These are phyloP conservation scores for Marmota monax DNA, from an alignment of 2,113 vertebrate genomes.

Conservation along the genomic window DNA sequence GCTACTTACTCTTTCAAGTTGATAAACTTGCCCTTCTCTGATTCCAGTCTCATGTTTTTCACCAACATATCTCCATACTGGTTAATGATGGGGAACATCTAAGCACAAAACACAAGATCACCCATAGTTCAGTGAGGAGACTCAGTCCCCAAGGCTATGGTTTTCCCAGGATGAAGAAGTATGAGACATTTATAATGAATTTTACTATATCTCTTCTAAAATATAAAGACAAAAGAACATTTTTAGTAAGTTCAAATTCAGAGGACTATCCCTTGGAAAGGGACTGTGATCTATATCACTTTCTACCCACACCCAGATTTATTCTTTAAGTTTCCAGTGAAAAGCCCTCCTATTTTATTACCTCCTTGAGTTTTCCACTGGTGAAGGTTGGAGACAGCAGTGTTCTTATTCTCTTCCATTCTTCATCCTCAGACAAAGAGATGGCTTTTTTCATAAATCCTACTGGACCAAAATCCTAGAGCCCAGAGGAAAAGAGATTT, in stretches of 20 bases:
- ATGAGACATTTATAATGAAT: no score
- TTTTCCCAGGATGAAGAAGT: not conserved
- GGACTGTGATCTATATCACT: not conserved
- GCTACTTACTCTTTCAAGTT: constrained; percentile 88
- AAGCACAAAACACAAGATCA: constrained; percentile 66
- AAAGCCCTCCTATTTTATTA: constrained; percentile 62
- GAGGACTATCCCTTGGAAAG: not conserved
- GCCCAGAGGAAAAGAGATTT: not conserved
- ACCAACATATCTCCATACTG: constrained; percentile 87
- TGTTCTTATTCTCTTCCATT: constrained; percentile 90
- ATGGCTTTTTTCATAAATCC: constrained; percentile 80
- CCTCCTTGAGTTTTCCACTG: constrained; percentile 93
- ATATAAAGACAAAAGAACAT: not conserved
- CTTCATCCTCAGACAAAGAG: constrained; percentile 86
- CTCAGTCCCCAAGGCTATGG: not conserved
- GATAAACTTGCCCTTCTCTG: constrained; percentile 41
- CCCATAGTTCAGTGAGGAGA: not conserved
- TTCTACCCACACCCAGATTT: not conserved
- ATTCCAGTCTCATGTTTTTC: constrained; percentile 85
- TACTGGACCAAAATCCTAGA: constrained; percentile 71
- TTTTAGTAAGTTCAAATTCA: not conserved
- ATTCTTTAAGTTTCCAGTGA: not conserved
- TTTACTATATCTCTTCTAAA: not conserved
- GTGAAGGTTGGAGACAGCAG: constrained; percentile 92
- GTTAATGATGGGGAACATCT: constrained; percentile 91